Base-by-base conservation (phyloP, 1,140 invertebrate genomes). In the Copidosoma floridanum region DNA sequence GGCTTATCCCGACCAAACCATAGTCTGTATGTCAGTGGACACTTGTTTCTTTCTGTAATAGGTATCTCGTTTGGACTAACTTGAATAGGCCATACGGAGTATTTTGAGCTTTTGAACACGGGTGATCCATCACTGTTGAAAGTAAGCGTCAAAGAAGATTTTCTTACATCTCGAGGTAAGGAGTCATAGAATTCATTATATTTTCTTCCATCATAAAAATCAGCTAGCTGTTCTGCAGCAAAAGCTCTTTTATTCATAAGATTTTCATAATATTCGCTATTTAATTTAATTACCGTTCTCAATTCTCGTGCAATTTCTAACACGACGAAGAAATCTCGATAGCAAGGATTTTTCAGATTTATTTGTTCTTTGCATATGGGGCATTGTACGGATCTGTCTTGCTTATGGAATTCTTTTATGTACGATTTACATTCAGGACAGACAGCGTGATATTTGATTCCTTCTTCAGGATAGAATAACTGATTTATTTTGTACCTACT, bases 311-410 rank as follows among this genome's bases (percentile, higher is more conserved):
- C 37, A 8, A 55, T 44, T 24, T 64, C 35, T 23, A 64, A 38
- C 16, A 44, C 55, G 2, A 68, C 55, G 26, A 62, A 68, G 48
- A 64, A 68, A 29, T 63, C 46, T 14, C n/a, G 48, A 52, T 64
- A 56, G 12, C 11, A 10, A 20, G 37, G 21, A 32, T 44, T 38
- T 35, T 16, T 21, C 12, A 40, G 18, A 50, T 20, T 16, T 3
- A 29, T 50, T 4, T 27, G 10, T 29, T 5, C n/a, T 4, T 32
- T 3, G 27, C 66, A 65, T 20, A 48, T 29, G 7, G 32, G 18
- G 41, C 64, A 68, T 0, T 8, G 26, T 27, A 57, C n/a, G 21
- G 4, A 26, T 11, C 47, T 18, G 10, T 29, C 24, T 12, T 46
- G 18, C 6, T 40, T 23, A 8, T 51, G 29, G 55, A 26, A 60